Evolutionary conservation across 1,140 invertebrate genomes (phyloP).

Genomic region (Euglossa dilemma): DNA sequence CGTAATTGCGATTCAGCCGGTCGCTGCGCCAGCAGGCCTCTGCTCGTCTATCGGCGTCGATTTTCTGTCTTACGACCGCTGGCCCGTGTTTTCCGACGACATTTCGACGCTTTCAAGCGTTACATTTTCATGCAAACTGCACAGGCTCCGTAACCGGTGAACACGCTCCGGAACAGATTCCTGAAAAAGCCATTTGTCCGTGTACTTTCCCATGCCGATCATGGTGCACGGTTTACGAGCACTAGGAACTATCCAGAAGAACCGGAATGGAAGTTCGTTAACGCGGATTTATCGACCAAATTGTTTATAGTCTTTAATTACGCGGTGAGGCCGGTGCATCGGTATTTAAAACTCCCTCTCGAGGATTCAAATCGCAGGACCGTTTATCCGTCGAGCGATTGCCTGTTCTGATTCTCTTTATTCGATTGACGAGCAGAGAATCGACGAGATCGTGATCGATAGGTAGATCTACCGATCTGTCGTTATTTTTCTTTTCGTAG

Average conservation of each 20-base stretch:
- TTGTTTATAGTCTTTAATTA: not conserved
- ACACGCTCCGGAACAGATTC: not conserved
- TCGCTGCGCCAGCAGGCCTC: too few species aligned
- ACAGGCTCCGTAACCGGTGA: not conserved
- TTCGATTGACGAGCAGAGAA: too few species aligned
- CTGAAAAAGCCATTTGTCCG: not conserved
- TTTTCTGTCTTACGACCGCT: slow-evolving; percentile 19
- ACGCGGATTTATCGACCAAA: not conserved
- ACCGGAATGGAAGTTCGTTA: not conserved
- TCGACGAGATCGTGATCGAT: too few species aligned
- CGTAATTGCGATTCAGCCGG: slow-evolving; percentile 41
- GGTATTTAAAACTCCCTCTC: too few species aligned
- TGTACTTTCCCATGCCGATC: slow-evolving; percentile 15
- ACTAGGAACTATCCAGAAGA: too few species aligned
- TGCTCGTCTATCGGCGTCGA: slow-evolving; percentile 7
- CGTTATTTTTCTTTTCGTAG: too few species aligned
- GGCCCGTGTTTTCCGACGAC: not conserved
- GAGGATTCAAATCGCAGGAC: too few species aligned
- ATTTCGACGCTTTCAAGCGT: slow-evolving; percentile 13
- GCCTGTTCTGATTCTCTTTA: too few species aligned
- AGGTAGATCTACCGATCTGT: too few species aligned
- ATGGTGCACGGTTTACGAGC: not conserved
- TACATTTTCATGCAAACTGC: slow-evolving; percentile 22
- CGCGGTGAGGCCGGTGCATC: not conserved
- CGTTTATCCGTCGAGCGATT: too few species aligned